Evolutionary conservation across 2,113 vertebrate genomes (phyloP), one percentile per base, ranked within the genome.

Genomic region (Myotis lucifugus): DNA sequence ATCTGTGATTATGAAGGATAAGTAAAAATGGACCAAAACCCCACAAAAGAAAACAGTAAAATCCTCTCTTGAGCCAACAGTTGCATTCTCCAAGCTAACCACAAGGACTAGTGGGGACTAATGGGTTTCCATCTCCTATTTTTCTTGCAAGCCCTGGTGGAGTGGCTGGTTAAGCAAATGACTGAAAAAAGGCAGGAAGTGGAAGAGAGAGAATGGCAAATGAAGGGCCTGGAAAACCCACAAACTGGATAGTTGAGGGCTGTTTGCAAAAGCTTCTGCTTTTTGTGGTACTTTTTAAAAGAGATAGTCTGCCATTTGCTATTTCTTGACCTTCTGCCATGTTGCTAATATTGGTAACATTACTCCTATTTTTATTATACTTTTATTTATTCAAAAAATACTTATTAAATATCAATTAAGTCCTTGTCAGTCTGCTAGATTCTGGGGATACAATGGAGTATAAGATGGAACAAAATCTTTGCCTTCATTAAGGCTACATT

Each of bases 331-430:
- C 64, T 93, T 42, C 34, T 2, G 21, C 21, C 0, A 21, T 7
- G 3, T 84, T 82, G 48, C 25, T 87, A 74, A 83, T 54, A 87
- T 15, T 81, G 70, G n/a, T 52, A 42, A 56, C 25, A n/a, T 27
- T 25, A 5, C 2, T n/a, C 52, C 0, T 84, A 9, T 61, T 90
- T 69, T 66, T 90, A 21, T 32, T 90, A 19, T 77, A 34, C 83
- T 54, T 73, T 76, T 27, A 78, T 88, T 93, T 95, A 88, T 67
- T 91, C 50, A 90, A 67, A 13, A 50, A 21, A 37, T 70, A 72
- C 76, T 52, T 92, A 66, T 72, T 74, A 67, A 82, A 42, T 70
- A 54, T 17, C 19, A 69, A 0, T 73, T 18, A 86, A 66, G 29
- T 29, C 61, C 2, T 32, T 64, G 34, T 21, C 17, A 19, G 69